phyloP scores from a whole-genome alignment of 2,888 invertebrate species.

The Criorhina ranunculi region DNA sequence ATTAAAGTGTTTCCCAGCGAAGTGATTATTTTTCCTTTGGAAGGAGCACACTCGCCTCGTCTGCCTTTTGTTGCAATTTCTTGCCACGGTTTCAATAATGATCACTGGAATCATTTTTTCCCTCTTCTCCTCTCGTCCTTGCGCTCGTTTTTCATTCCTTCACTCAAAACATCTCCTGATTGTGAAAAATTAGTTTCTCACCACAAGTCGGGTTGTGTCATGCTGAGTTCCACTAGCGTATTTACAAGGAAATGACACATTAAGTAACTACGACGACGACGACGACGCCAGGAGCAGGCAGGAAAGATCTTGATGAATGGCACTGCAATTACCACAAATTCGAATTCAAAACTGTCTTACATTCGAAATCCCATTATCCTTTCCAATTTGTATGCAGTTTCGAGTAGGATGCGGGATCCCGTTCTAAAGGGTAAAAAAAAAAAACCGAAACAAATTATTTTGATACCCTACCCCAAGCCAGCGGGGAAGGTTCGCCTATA shows the following conservation, averaged over 20 bases:
- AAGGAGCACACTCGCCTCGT: constrained; percentile 27
- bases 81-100: constrained; percentile 42
- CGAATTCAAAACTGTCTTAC: constrained; percentile 52
- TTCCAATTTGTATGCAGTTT: constrained; percentile 54
- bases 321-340: constrained; percentile 35
- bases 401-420: background rate
- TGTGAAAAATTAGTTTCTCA: constrained; percentile 69
- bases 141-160: constrained; percentile 33
- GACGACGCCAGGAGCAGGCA: no score
- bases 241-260: constrained; percentile 46
- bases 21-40: constrained; percentile 70
- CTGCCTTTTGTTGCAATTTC: constrained; percentile 44
- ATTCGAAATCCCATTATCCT: constrained; percentile 44
- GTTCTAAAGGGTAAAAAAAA: constrained; percentile 38
- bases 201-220: constrained; percentile 1
- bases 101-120: constrained; percentile 47
- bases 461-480: constrained; percentile 17
- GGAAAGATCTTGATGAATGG: constrained; percentile 37
- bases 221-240: constrained; percentile 31
- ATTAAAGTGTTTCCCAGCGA: constrained; percentile 73
- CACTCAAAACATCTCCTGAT: constrained; percentile 57
- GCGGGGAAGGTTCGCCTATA: constrained; percentile 47
- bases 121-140: background rate
- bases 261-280: no score
- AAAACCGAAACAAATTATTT: constrained; percentile 61